Percentiles rank a stretch among this genome's conserved stretches.
Conservation (phyloP, 1,140 invertebrate species). For the Trachymyrmex cornetzi region DNA sequence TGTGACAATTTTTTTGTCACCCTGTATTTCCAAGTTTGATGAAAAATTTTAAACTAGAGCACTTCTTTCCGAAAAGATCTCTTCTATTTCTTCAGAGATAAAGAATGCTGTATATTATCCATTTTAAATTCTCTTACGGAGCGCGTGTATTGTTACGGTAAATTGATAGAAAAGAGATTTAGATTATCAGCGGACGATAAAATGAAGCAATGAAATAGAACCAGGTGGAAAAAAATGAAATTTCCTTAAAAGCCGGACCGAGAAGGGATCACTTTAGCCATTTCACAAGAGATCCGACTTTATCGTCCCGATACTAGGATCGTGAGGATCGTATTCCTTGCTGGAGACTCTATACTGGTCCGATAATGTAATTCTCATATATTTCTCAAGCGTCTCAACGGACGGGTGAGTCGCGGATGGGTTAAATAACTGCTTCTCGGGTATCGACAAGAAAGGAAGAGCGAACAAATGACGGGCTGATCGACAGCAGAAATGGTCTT, state of each 20-base stretch:
- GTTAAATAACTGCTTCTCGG: constrained; percentile 13
- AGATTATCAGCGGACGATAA: constrained; percentile 8
- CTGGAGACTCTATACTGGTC: constrained; percentile 10
- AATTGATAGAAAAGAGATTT: neutral
- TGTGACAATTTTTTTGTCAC: no score
- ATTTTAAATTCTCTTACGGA: neutral
- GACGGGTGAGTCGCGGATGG: constrained; percentile 13
- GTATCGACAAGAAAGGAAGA: constrained; percentile 38
- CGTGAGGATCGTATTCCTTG: constrained; percentile 3
- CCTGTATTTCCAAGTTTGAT: neutral
- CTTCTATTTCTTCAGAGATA: neutral
- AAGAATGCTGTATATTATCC: neutral
- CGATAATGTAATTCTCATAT: neutral
- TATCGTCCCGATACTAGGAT: constrained; percentile 21
- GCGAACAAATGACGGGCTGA: constrained; percentile 65
- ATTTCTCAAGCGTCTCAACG: constrained; percentile 55
- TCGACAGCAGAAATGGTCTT: constrained; percentile 71
- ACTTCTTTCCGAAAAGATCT: neutral
- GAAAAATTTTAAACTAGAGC: neutral
- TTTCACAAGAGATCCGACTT: constrained; percentile 22
- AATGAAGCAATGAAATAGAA: constrained; percentile 31
- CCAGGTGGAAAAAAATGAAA: neutral
- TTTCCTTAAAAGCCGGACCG: neutral
- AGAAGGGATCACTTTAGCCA: neutral
- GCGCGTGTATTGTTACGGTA: no score